Base-by-base conservation (phyloP, 1,140 invertebrate genomes). In the Caenorhabditis remanei region DNA sequence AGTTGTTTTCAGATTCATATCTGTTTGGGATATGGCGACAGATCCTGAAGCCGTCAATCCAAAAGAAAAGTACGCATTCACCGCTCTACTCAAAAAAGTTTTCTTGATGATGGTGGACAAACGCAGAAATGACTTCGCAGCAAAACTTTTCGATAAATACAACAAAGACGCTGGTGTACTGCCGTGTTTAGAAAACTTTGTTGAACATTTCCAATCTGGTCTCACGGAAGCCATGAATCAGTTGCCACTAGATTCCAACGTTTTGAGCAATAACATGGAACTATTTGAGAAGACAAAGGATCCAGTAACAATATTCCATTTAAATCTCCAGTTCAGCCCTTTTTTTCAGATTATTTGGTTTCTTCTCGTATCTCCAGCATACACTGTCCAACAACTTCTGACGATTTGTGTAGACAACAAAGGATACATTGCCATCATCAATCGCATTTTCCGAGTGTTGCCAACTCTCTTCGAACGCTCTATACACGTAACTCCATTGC, bases 51-150 rank as follows among this genome's bases (percentile, higher is more conserved):
- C 71, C 4, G 71, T 46, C 7, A 50, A 50, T 4, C n/a, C 71
- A 79, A 46, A 79, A 50, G n/a, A 79, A n/a, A 79, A 79, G n/a
- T 79, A 50, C n/a, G 40, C 46, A 43, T 79, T 79, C 14, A 50
- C 46, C 11, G 46, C 2, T 50, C 46, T 79, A 9, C 46, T 79
- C 8, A 79, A 50, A 24, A 79, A 79, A 24, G 46, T 79, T 4
- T 79, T 79, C 40, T 19, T 79, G n/a, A 79, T 79, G 71, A 79
- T 79, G 71, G n/a, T 14, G 2, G 71, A 79, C 24, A 50, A 79
- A 79, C 43, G 71, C 19, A 50, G 46, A 50, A 79, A 79, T 24
- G 71, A 79, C 53, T 79, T 79, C 14, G 71, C 71, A 19, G 24
- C 9, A 16, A 79, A 79, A 24, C 43, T 79, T 9, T 79, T 24